Evolutionary conservation across 2,113 vertebrate species (phyloP), one percentile per base, ranked within the genome.

Genomic region (Uropsilus gracilis): DNA sequence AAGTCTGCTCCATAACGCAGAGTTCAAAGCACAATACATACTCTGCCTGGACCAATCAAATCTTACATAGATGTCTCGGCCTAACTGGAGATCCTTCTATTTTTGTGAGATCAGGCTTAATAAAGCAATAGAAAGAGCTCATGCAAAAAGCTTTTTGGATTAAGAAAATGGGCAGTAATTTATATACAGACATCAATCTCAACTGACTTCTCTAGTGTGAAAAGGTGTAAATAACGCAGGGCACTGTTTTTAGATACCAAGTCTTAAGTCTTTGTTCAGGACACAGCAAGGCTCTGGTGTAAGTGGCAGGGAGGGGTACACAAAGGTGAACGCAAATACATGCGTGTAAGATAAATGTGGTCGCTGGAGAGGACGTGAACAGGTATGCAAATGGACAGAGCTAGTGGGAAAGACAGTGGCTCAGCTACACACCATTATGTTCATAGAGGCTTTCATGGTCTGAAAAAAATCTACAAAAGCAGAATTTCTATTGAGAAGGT

Each of bases 151-250:
- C 44, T 89, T 68, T 94, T 59, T 95, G 78, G 80, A 86, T 86
- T 90, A 95, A 95, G 78, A 97, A 95, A 96, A 92, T 46, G 59
- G 83, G 84, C 71, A 86, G 83, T 59, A 94, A 91, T 93, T 89
- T 91, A 97, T 73, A 84, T 89, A 93, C 96, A 87, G 64, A 12
- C n/a, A 77, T 89, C 88, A 77, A 73, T 95, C 61, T 95, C 84
- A 90, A 93, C 3, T 39, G 81, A 64, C 44, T 93, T 84, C 84
- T 68, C 84, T 42, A 81, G 87, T 16, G 77, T 55, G 46, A 84
- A 94, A 88, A 96, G 82, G 53, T 91, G 91, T 87, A 96, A 91
- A 94, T 76, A 94, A 95, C 50, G 71, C 39, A 89, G 78, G 83
- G 64, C 64, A 68, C 20, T 66, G 77, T 77, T 86, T 75, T 72